Base-by-base conservation (phyloP, 1,140 invertebrate genomes). In the Meloidogyne chitwoodi region DNA sequence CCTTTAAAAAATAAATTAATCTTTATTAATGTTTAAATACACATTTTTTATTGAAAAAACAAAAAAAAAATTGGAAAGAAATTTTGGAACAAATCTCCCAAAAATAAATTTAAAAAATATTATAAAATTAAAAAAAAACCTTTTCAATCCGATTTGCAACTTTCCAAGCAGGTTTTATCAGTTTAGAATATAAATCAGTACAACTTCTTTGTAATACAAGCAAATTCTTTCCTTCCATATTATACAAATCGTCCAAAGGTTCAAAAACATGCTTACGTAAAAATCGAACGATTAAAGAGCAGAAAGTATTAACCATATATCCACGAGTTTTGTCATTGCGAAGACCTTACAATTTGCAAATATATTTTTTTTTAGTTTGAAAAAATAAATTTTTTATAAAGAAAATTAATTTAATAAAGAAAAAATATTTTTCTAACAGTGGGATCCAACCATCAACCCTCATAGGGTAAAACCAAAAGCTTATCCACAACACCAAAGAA, bases 301-400 rank as follows among this genome's bases (percentile, higher is more conserved):
- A 78, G 26, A 78, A 78, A 6, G 78, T 29, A 64, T 56, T 69
- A 5, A 80, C 78, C n/a, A 79, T 72, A 27, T 79, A 75, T 3
- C 77, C 77, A 3, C 76, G 48, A 19, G 77, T 78, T 44, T 26
- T 62, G 31, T 78, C 77, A 41, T 27, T 44, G 2, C 77, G 76
- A 24, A 78, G 68, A 11, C 77, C 78, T 78, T 29, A 16, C 78
- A 74, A 34, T n/a, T 38, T 16, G 19, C n/a, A 6, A 56, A 56
- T n/a, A 41, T 38, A 34, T 41, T 16, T 16, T 38, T n/a, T 22
- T 69, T 38, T 14, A 14, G 10, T 12, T 68, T 31, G 10, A 2
- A 68, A 68, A 68, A 68, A 10, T 8, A 2, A 19, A 64, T 1
- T 64, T n/a, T 27, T 10, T 6, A 1, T n/a, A 27, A 24, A n/a